A percentile compares a stretch with the other conserved stretches of the same genome.
Evolutionary conservation across 2,888 invertebrate genomes (phyloP).

Genomic region (Bursaphelenchus okinawaensis): DNA sequence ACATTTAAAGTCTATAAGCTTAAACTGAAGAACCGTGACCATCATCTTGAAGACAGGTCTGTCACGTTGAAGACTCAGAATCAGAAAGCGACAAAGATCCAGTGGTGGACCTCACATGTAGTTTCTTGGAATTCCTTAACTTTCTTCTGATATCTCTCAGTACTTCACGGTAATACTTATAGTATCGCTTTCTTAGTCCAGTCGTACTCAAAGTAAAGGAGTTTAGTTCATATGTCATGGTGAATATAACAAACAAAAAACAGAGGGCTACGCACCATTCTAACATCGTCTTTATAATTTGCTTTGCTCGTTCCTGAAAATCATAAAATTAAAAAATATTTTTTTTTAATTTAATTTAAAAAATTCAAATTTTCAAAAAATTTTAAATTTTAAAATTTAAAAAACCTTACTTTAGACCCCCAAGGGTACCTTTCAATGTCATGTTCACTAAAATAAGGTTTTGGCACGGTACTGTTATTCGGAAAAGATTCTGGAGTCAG

Average conservation of each 20-base stretch:
- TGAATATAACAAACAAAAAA: background rate
- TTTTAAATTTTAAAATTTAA: background rate
- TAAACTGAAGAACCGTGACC: too few relatives aligned
- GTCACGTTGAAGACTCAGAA: too few relatives aligned
- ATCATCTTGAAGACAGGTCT: too few relatives aligned
- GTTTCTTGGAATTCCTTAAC: background rate
- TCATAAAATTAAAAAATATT: too few relatives aligned
- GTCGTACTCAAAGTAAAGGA: background rate
- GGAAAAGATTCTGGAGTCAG: background rate
- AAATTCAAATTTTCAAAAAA: background rate
- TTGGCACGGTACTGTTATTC: background rate
- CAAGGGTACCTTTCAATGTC: background rate
- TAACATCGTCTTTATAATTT: background rate
- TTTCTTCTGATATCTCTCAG: background rate
- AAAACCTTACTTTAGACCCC: background rate
- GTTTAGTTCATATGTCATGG: background rate
- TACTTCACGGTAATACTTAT: background rate
- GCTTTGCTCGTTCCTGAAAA: background rate
- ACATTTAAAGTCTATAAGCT: too few relatives aligned
- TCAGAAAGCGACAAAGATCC: too few relatives aligned
- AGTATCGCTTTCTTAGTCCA: background rate
- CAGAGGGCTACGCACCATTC: background rate
- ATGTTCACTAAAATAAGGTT: background rate
- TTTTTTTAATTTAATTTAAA: too few relatives aligned
- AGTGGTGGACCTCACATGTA: too few relatives aligned